Percentiles rank a stretch among this genome's conserved stretches.
phyloP scores from a whole-genome alignment of 2,113 vertebrate species.

The Podiceps cristatus region DNA sequence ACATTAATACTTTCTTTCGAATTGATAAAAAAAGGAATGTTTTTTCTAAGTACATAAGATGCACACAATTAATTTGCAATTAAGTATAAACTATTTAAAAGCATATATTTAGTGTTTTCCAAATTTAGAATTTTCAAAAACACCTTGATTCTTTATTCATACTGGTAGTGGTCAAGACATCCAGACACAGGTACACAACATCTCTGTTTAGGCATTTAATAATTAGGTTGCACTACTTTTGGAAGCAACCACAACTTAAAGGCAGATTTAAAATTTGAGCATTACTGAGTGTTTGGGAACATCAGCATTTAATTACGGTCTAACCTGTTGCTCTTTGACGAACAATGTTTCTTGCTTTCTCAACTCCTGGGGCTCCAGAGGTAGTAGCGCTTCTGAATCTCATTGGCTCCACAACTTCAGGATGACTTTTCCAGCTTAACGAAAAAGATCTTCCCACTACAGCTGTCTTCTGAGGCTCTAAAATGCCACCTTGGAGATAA shows the following conservation, averaged over 20 bases:
- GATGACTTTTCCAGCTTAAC: slow-evolving; percentile 93
- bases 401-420: slow-evolving; percentile 92
- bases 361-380: slow-evolving; percentile 92
- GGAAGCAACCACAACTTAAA: background rate
- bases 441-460: slow-evolving; percentile 92
- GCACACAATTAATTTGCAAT: background rate
- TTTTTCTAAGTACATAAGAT: fast-evolving
- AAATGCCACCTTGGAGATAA: slow-evolving; percentile 79
- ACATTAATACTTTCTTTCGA: background rate
- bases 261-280: background rate
- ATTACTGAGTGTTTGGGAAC: background rate
- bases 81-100: background rate
- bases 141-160: background rate
- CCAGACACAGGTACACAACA: fast-evolving
- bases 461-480: slow-evolving; percentile 87
- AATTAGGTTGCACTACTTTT: background rate
- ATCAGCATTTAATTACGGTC: background rate
- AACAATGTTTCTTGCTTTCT: slow-evolving; percentile 93
- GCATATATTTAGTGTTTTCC: background rate
- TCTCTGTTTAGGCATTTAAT: background rate
- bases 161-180: background rate
- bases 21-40: background rate
- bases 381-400: slow-evolving; percentile 95
- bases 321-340: slow-evolving; percentile 94
- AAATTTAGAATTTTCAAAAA: background rate